A percentile compares a stretch with the other conserved stretches of the same genome.
Conservation (phyloP, 2,113 vertebrate genomes). For the Pheucticus melanocephalus region DNA sequence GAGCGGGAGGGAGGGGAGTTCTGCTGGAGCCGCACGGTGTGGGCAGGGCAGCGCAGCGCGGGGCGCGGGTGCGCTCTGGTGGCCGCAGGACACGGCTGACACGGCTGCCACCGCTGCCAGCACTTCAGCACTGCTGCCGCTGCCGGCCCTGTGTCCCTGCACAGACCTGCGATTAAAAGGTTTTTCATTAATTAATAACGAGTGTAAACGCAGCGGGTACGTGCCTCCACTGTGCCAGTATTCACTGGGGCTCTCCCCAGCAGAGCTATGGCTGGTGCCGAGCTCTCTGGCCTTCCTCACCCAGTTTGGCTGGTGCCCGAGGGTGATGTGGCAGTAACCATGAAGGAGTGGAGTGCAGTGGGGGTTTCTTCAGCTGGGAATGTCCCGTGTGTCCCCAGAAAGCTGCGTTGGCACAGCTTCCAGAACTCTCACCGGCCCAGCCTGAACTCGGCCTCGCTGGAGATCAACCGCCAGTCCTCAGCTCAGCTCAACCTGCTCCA, state of each 20-base stretch:
- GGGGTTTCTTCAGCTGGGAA: neutral
- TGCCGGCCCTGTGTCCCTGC: neutral
- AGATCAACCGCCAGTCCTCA: conserved; percentile 85
- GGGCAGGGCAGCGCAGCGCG: neutral
- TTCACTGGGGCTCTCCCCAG: neutral
- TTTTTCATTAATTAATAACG: neutral
- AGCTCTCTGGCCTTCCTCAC: neutral
- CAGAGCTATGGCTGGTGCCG: fast-evolving
- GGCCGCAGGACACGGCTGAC: neutral
- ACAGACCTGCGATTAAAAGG: fast-evolving
- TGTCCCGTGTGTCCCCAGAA: conserved; percentile 59
- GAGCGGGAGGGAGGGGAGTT: neutral
- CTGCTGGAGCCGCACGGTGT: neutral
- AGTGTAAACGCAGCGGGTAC: fast-evolving
- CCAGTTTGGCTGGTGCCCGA: neutral
- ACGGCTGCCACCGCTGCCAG: neutral
- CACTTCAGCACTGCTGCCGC: neutral
- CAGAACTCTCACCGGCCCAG: conserved; percentile 88
- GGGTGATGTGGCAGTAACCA: neutral
- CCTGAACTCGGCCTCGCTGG: conserved; percentile 83
- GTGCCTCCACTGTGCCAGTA: neutral
- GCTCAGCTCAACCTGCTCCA: conserved; percentile 87
- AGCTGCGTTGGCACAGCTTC: conserved; percentile 88
- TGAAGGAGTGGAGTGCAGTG: neutral
- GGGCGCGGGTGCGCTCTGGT: conserved; percentile 6